phyloP scores from a whole-genome alignment of 1,140 invertebrate genomes.

The Parasteatoda tepidariorum region DNA sequence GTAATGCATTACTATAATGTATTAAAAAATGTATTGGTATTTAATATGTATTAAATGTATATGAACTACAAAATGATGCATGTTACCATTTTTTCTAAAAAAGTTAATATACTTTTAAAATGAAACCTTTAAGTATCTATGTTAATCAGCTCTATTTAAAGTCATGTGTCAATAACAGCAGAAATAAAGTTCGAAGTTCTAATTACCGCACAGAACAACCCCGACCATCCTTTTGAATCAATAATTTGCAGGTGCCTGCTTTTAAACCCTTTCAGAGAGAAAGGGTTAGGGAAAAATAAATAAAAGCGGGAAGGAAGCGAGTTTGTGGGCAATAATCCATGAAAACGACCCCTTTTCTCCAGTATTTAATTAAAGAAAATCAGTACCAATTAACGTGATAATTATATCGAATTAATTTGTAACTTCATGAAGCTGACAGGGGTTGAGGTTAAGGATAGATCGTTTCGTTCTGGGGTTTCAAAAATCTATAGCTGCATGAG shows the following conservation, averaged over 20 bases:
- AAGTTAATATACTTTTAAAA: too few relatives aligned
- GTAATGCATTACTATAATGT: too few relatives aligned
- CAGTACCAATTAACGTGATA: constrained; percentile 28
- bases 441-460: too few relatives aligned
- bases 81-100: too few relatives aligned
- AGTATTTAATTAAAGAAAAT: constrained; percentile 32
- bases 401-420: constrained; percentile 33
- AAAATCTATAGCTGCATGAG: too few relatives aligned
- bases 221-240: not conserved
- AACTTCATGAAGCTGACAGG: not conserved
- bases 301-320: not conserved
- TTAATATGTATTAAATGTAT: too few relatives aligned
- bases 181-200: constrained; percentile 32
- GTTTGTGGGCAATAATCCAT: not conserved
- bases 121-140: not conserved
- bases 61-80: too few relatives aligned
- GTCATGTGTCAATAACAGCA: constrained; percentile 51
- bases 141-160: constrained; percentile 22
- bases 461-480: too few relatives aligned
- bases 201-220: not conserved
- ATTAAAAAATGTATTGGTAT: too few relatives aligned
- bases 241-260: constrained; percentile 17
- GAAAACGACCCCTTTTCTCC: not conserved
- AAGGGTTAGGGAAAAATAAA: not conserved
- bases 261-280: constrained; percentile 7